Evolutionary conservation across 2,113 vertebrate genomes (phyloP).

Genomic region (Brienomyrus longianalis): DNA sequence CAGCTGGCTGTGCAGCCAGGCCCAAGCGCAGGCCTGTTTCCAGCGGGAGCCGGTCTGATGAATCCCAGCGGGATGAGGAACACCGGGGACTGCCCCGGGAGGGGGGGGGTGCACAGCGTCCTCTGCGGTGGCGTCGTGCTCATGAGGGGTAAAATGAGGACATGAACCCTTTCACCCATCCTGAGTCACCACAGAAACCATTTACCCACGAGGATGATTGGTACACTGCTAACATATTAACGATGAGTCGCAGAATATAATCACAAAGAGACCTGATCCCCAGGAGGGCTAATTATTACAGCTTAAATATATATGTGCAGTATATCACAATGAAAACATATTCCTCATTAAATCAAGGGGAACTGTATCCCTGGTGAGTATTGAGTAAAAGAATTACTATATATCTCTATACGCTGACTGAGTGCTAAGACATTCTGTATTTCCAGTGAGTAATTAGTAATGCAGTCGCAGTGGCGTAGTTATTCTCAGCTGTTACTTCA

Average conservation of each 20-base stretch:
- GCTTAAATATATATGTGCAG: background rate
- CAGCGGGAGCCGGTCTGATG: background rate
- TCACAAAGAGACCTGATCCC: background rate
- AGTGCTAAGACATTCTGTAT: background rate
- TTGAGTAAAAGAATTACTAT: background rate
- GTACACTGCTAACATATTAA: background rate
- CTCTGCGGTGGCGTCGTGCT: background rate
- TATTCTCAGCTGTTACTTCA: background rate
- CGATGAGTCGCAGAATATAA: background rate
- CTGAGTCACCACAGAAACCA: background rate
- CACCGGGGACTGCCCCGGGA: background rate
- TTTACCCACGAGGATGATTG: background rate
- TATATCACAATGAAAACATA: background rate
- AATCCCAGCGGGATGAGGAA: background rate
- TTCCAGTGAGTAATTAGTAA: background rate
- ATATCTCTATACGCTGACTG: background rate
- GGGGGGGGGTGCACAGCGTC: background rate
- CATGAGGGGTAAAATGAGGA: background rate
- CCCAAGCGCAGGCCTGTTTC: background rate
- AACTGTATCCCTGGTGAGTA: background rate
- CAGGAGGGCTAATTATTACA: background rate
- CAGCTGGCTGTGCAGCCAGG: slow-evolving; percentile 18
- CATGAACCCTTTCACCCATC: background rate
- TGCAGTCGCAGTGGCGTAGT: background rate
- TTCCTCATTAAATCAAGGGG: background rate